Evolutionary conservation across 2,113 vertebrate species (phyloP).

Genomic region (Scolopax mira): DNA sequence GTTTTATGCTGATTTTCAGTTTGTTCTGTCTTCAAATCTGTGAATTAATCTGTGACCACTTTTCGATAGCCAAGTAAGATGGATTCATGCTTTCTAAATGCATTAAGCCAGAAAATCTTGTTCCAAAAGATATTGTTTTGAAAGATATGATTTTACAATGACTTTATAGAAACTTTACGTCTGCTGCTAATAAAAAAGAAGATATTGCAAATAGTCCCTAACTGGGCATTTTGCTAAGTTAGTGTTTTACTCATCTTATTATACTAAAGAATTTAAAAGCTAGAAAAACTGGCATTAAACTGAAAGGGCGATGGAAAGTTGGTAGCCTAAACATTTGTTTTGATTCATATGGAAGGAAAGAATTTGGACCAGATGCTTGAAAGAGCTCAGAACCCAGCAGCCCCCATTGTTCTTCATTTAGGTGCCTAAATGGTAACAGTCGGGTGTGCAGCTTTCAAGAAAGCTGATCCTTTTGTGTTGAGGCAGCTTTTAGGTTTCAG

Average conservation of each 20-base stretch:
- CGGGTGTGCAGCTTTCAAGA: constrained; percentile 28
- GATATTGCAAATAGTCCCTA: constrained; percentile 4
- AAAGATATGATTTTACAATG: neutral
- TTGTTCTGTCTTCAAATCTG: neutral
- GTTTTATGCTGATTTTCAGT: neutral
- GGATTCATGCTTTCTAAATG: neutral
- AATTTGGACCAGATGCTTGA: constrained; percentile 66
- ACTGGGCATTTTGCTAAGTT: constrained; percentile 25
- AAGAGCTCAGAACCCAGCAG: constrained; percentile 41
- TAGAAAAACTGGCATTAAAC: constrained; percentile 48
- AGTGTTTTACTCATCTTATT: constrained; percentile 40
- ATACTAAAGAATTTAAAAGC: constrained; percentile 55
- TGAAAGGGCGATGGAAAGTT: constrained; percentile 56
- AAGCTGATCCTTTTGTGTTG: constrained; percentile 42
- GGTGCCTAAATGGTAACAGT: constrained; percentile 65
- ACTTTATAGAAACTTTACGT: neutral
- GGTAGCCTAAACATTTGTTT: constrained; percentile 69
- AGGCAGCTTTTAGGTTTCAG: constrained; percentile 39
- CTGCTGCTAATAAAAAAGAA: neutral
- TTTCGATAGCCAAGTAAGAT: neutral
- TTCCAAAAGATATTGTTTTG: neutral
- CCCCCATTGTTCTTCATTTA: constrained; percentile 57
- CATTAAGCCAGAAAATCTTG: neutral
- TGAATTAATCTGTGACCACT: neutral
- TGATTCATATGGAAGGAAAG: constrained; percentile 58